A percentile compares a stretch with the other conserved stretches of the same genome.
These are phyloP conservation scores for Thymelicus lineola DNA, from an alignment of 2,888 invertebrate species.

Conservation along the genomic window DNA sequence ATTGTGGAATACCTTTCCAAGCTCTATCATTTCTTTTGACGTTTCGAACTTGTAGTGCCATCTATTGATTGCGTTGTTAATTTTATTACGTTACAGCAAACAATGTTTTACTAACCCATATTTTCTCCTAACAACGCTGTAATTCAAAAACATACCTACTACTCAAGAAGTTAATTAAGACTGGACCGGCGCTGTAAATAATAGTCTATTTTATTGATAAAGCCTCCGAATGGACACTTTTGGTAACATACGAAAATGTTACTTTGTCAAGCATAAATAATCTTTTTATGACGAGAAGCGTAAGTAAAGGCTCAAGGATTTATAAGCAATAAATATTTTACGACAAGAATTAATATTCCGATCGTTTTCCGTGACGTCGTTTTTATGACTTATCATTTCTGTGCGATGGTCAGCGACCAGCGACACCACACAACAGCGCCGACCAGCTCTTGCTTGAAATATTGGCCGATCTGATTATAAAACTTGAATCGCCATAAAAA, in stretches of 20 bases:
- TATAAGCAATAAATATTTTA: slow-evolving; percentile 85
- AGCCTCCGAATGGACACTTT: slow-evolving; percentile 71
- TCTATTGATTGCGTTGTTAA: too few relatives aligned
- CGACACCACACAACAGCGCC: slow-evolving; percentile 50
- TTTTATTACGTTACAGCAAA: too few relatives aligned
- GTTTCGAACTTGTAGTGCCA: too few relatives aligned
- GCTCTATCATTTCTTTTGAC: too few relatives aligned
- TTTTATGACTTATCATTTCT: slow-evolving; percentile 85
- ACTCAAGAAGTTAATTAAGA: slow-evolving; percentile 56
- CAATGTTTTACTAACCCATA: too few relatives aligned
- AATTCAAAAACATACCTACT: neutral
- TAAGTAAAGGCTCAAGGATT: slow-evolving; percentile 85
- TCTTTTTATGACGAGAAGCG: slow-evolving; percentile 85
- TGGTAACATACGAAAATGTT: slow-evolving; percentile 82
- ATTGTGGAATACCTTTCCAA: too few relatives aligned
- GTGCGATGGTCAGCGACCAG: slow-evolving; percentile 64
- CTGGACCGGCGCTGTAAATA: slow-evolving; percentile 76
- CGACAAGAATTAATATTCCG: slow-evolving; percentile 85
- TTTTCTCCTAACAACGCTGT: too few relatives aligned
- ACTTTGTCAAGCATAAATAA: slow-evolving; percentile 84
- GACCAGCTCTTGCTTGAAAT: slow-evolving; percentile 68
- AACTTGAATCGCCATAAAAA: slow-evolving; percentile 76
- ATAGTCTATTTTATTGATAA: slow-evolving; percentile 78
- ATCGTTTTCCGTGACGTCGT: slow-evolving; percentile 84
- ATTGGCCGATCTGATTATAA: slow-evolving; percentile 74